Evolutionary conservation across 2,113 vertebrate species (phyloP).

Genomic region (Platysteira castanea): DNA sequence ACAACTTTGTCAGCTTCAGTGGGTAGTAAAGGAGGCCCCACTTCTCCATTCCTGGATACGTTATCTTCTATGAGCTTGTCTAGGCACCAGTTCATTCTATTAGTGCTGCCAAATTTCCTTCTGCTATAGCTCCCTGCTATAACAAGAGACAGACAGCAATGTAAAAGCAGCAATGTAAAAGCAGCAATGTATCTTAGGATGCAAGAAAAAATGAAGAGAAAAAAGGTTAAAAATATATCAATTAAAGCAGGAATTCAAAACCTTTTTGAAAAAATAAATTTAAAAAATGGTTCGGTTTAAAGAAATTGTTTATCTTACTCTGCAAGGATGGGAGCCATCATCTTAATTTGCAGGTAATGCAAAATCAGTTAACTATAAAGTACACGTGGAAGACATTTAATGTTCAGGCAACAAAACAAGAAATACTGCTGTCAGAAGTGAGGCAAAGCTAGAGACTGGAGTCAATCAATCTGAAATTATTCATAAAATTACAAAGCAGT

Average conservation of each 20-base stretch:
- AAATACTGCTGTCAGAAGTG: background rate
- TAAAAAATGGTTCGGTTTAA: background rate
- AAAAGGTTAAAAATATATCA: background rate
- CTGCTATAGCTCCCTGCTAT: background rate
- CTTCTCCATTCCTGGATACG: background rate
- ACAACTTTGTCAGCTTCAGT: background rate
- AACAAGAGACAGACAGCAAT: background rate
- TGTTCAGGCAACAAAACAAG: slow-evolving; percentile 3
- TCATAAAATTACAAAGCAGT: background rate
- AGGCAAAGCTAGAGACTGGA: background rate
- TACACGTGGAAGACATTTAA: slow-evolving; percentile 17
- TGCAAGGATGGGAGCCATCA: background rate
- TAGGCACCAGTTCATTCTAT: background rate
- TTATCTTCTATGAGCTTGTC: background rate
- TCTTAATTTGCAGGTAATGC: background rate
- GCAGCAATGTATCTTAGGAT: background rate
- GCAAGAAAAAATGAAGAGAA: background rate
- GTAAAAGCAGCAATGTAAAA: background rate
- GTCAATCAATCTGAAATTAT: slow-evolving; percentile 9
- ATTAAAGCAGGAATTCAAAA: background rate
- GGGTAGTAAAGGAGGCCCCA: background rate
- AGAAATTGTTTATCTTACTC: background rate
- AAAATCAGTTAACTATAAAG: background rate
- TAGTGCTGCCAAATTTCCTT: background rate
- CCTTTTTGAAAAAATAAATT: background rate